These are phyloP conservation scores for Polydrusus cervinus DNA, from an alignment of 2,888 invertebrate genomes.

Conservation along the genomic window DNA sequence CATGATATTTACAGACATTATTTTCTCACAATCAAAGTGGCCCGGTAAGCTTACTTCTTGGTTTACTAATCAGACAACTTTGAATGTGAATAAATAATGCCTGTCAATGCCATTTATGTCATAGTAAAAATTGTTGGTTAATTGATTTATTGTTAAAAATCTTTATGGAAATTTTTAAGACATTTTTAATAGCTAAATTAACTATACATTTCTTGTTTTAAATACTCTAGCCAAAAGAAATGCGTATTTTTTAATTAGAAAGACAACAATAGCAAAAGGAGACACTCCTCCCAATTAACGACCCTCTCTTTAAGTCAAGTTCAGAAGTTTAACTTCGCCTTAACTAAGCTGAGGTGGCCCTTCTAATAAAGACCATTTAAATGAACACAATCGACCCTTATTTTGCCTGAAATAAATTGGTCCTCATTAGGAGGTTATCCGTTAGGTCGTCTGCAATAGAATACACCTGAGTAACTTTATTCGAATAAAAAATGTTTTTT, in stretches of 20 bases:
- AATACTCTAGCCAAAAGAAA: neutral
- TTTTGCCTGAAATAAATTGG: neutral
- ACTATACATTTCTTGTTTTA: no score
- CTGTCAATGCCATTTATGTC: no score
- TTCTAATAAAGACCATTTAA: neutral
- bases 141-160: no score
- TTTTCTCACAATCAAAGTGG: no score
- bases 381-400: slow-evolving; percentile 6
- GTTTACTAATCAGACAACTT: no score
- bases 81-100: no score
- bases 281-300: slow-evolving; percentile 5
- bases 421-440: neutral
- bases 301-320: slow-evolving; percentile 7
- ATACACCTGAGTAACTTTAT: neutral
- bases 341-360: slow-evolving; percentile 10
- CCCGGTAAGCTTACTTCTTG: no score
- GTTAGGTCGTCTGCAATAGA: neutral
- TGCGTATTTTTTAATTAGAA: neutral
- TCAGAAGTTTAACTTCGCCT: slow-evolving; percentile 6
- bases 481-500: neutral
- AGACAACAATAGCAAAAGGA: slow-evolving; percentile 5
- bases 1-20: no score
- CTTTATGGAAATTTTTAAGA: no score
- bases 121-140: no score
- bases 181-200: no score